Evolutionary conservation across 2,113 vertebrate genomes (phyloP).

Genomic region (Otus sunia): DNA sequence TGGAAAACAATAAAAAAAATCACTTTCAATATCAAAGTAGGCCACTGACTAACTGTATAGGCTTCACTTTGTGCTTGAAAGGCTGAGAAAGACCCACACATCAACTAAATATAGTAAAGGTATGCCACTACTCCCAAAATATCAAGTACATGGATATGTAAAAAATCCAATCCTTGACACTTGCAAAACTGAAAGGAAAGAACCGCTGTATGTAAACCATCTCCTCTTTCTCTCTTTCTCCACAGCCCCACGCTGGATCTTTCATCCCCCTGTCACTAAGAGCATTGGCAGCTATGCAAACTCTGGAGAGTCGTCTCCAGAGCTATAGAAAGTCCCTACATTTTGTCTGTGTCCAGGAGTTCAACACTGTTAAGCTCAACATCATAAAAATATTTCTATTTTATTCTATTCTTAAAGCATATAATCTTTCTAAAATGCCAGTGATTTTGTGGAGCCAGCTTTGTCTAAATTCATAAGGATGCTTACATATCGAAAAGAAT

Average conservation of each 20-base stretch:
- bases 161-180: background rate
- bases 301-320: background rate
- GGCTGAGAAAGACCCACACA: background rate
- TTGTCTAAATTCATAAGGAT: background rate
- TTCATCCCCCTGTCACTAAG: background rate
- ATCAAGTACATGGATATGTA: background rate
- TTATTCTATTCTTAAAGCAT: background rate
- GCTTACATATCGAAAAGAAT: background rate
- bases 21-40: slow-evolving; percentile 53
- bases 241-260: background rate
- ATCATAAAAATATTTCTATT: background rate
- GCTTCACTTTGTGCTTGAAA: slow-evolving; percentile 33
- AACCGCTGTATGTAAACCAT: background rate
- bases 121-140: background rate
- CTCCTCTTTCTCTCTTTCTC: background rate
- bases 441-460: background rate
- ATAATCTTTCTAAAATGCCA: background rate
- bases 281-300: background rate
- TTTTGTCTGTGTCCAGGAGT: background rate
- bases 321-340: background rate
- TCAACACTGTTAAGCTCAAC: background rate
- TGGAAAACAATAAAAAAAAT: slow-evolving; percentile 44
- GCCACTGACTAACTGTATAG: background rate
- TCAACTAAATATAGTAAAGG: background rate
- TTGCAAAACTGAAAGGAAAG: background rate